phyloP scores from a whole-genome alignment of 2,888 invertebrate genomes.

The Emmelina monodactyla region DNA sequence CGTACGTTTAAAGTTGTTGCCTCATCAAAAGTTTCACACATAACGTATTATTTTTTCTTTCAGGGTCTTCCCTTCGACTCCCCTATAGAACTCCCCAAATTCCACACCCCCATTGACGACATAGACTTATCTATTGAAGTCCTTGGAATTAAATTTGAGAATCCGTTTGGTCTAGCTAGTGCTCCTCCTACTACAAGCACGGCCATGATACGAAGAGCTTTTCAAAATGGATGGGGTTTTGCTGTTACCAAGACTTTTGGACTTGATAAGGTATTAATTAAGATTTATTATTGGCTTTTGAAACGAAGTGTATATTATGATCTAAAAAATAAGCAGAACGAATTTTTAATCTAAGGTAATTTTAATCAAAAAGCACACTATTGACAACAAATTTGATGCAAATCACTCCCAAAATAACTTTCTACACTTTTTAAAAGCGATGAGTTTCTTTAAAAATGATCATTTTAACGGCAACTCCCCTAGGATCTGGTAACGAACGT shows the following conservation, averaged over 20 bases:
- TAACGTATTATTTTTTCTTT: conserved; percentile 7
- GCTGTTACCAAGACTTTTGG: conserved; percentile 97
- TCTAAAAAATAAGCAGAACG: no score
- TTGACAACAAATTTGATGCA: no score
- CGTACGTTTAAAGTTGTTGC: no score
- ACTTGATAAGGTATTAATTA: conserved; percentile 90
- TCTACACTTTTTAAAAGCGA: no score
- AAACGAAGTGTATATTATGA: no score
- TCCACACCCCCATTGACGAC: conserved; percentile 90
- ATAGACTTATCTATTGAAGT: conserved; percentile 94
- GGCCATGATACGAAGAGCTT: conserved; percentile 94
- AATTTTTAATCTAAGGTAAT: no score
- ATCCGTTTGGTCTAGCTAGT: conserved; percentile 97
- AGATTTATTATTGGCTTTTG: no score
- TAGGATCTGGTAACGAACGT: conserved; percentile 96
- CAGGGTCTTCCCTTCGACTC: conserved; percentile 69
- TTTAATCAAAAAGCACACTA: no score
- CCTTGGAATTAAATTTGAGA: conserved; percentile 93
- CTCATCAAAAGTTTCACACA: no score
- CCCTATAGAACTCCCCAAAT: conserved; percentile 84
- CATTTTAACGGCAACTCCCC: no score
- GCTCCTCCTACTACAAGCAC: conserved; percentile 95
- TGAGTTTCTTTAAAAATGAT: no score
- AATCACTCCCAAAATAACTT: no score
- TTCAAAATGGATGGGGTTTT: conserved; percentile 97